These are phyloP conservation scores for Cettia cetti DNA, from an alignment of 2,113 vertebrate species.

Conservation along the genomic window DNA sequence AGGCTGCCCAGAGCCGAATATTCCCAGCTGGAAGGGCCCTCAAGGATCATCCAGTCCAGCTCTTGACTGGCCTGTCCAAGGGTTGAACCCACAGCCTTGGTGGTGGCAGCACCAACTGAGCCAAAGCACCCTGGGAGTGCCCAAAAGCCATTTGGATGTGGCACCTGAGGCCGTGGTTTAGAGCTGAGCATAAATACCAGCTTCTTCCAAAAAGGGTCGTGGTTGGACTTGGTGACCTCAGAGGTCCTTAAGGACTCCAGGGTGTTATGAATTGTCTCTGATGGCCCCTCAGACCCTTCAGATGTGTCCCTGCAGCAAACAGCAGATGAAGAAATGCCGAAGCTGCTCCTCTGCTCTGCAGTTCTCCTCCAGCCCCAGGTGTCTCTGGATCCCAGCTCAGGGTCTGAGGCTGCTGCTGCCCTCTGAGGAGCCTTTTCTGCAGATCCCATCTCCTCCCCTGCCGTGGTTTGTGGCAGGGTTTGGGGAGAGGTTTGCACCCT, in stretches of 20 bases:
- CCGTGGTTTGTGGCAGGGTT: neutral
- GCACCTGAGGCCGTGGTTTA: neutral
- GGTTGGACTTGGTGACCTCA: neutral
- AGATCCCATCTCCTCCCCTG: neutral
- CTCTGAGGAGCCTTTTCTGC: neutral
- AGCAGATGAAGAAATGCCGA: neutral
- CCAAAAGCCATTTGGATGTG: neutral
- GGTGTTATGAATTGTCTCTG: neutral
- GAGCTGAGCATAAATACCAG: no score
- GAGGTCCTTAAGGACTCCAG: neutral
- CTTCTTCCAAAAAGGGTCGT: no score
- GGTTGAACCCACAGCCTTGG: neutral
- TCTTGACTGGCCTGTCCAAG: neutral
- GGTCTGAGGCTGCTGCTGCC: neutral
- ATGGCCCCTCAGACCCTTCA: neutral
- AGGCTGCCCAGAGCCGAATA: neutral
- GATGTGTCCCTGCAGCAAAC: neutral
- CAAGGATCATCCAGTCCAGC: neutral
- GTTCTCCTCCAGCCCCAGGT: neutral
- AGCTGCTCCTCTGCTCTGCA: neutral
- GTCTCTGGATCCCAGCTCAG: neutral
- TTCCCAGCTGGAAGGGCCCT: neutral
- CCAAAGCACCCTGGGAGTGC: neutral
- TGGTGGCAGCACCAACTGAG: neutral
- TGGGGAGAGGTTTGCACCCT: neutral